Percentiles rank a stretch among this genome's conserved stretches.
phyloP scores from a whole-genome alignment of 2,888 invertebrate genomes.

The Mechanitis messenoides region DNA sequence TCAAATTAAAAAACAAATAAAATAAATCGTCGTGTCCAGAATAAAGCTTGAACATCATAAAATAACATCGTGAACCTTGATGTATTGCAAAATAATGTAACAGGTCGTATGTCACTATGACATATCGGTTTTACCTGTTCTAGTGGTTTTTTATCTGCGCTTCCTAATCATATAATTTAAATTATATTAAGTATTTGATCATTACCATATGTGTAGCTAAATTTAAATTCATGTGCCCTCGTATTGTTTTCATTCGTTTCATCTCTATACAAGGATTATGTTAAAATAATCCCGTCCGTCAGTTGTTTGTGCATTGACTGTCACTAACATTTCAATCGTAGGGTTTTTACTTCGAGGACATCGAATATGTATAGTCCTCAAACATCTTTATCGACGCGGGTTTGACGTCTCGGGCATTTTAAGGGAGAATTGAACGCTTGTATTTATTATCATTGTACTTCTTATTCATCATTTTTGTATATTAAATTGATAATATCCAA shows the following conservation, averaged over 20 bases:
- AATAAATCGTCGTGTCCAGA: conserved; percentile 13
- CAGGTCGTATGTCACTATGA: conserved; percentile 30
- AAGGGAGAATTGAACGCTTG: conserved; percentile 50
- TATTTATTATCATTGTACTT: conserved; percentile 44
- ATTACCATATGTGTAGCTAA: conserved; percentile 59
- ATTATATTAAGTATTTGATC: conserved; percentile 60
- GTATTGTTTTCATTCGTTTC: conserved; percentile 70
- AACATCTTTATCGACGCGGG: conserved; percentile 74
- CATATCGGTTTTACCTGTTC: conserved; percentile 32
- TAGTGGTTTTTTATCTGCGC: conserved; percentile 31
- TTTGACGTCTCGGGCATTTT: conserved; percentile 56
- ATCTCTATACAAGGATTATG: conserved; percentile 71
- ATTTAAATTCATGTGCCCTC: conserved; percentile 70
- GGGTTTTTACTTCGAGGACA: conserved; percentile 63
- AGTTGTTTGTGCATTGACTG: conserved; percentile 73
- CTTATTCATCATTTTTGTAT: conserved; percentile 19
- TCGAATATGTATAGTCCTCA: conserved; percentile 71
- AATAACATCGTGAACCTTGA: conserved; percentile 26
- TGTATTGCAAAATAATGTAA: conserved; percentile 34
- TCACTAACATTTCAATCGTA: conserved; percentile 74
- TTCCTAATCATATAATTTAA: conserved; percentile 46
- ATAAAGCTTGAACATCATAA: conserved; percentile 21
- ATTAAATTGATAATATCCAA: conserved; percentile 20
- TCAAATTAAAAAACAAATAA: conserved; percentile 3
- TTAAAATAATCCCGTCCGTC: conserved; percentile 71